phyloP scores from a whole-genome alignment of 2,888 invertebrate species.

The Ypsolopha sequella region DNA sequence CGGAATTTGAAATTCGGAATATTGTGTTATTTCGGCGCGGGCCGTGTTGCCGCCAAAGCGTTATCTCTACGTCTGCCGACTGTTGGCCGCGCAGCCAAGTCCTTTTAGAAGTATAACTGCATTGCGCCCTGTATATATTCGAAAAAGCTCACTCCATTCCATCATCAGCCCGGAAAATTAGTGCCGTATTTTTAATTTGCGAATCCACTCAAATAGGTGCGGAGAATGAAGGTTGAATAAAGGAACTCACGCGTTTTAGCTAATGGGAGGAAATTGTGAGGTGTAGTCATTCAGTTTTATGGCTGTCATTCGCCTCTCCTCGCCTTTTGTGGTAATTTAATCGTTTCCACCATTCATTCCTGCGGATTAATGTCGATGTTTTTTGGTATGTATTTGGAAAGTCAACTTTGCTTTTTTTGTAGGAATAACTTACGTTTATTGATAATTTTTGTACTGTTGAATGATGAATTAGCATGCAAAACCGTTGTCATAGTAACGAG shows the following conservation, averaged over 20 bases:
- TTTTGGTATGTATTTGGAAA: neutral
- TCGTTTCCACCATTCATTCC: slow-evolving; percentile 32
- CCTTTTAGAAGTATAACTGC: slow-evolving; percentile 46
- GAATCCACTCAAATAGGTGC: slow-evolving; percentile 10
- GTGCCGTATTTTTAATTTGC: slow-evolving; percentile 8
- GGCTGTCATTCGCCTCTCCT: slow-evolving; percentile 32
- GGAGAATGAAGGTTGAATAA: slow-evolving; percentile 11
- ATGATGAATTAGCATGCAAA: too few relatives aligned
- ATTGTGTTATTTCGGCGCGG: slow-evolving; percentile 9
- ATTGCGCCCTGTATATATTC: slow-evolving; percentile 41
- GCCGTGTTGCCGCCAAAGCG: slow-evolving; percentile 52
- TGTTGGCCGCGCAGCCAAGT: slow-evolving; percentile 24
- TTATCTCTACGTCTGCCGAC: slow-evolving; percentile 50
- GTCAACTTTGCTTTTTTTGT: neutral
- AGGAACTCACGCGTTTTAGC: slow-evolving; percentile 18
- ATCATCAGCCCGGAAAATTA: slow-evolving; percentile 13
- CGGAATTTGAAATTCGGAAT: neutral
- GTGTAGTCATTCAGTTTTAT: slow-evolving; percentile 24
- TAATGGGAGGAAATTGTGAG: slow-evolving; percentile 34
- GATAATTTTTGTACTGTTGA: too few relatives aligned
- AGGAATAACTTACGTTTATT: too few relatives aligned
- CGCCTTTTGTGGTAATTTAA: slow-evolving; percentile 53
- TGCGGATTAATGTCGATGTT: slow-evolving; percentile 1
- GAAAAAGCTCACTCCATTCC: slow-evolving; percentile 8
- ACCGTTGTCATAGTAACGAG: too few relatives aligned